These are phyloP conservation scores for Metridium senile DNA, from an alignment of 92 coral and sea anemone genomes.

Conservation along the genomic window DNA sequence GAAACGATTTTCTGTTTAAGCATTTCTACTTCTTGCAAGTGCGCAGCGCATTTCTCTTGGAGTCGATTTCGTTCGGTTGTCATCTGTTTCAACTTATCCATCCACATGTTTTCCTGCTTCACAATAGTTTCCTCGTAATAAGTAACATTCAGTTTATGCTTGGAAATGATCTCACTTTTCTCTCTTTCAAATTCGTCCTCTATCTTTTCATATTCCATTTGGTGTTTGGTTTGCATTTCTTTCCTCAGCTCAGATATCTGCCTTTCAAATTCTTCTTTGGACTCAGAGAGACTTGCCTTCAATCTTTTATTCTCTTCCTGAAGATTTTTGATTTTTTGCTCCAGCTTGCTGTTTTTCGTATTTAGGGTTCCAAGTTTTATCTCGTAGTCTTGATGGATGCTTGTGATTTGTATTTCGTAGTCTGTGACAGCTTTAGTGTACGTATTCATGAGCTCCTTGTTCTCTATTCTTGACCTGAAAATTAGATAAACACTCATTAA, in stretches of 20 bases:
- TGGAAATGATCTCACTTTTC: slow-evolving; percentile 43
- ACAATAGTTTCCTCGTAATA: slow-evolving; percentile 47
- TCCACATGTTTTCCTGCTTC: slow-evolving; percentile 40
- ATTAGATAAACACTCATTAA: not conserved
- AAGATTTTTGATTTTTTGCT: slow-evolving; percentile 29
- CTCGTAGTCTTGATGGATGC: slow-evolving; percentile 57
- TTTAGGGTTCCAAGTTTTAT: slow-evolving; percentile 44
- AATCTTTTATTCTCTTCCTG: slow-evolving; percentile 40
- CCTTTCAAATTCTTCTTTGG: slow-evolving; percentile 47
- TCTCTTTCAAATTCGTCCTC: slow-evolving; percentile 50
- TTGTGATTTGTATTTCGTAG: slow-evolving; percentile 55
- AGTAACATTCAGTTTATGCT: slow-evolving; percentile 24
- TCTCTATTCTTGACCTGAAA: slow-evolving; percentile 39
- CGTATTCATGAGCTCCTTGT: slow-evolving; percentile 50
- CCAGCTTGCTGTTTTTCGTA: slow-evolving; percentile 44
- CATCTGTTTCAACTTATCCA: slow-evolving; percentile 46
- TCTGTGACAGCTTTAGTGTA: slow-evolving; percentile 50
- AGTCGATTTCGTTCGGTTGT: slow-evolving; percentile 39
- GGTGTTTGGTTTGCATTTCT: slow-evolving; percentile 34
- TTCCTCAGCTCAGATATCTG: slow-evolving; percentile 43
- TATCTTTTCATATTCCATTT: slow-evolving; percentile 46
- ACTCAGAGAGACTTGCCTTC: slow-evolving; percentile 32
- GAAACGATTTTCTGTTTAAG: slow-evolving; percentile 38
- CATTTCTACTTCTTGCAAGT: slow-evolving; percentile 30
- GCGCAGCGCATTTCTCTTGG: slow-evolving; percentile 34